A percentile compares a stretch with the other conserved stretches of the same genome.
phyloP scores from a whole-genome alignment of 2,888 invertebrate genomes.

The Yponomeuta plumbellus region DNA sequence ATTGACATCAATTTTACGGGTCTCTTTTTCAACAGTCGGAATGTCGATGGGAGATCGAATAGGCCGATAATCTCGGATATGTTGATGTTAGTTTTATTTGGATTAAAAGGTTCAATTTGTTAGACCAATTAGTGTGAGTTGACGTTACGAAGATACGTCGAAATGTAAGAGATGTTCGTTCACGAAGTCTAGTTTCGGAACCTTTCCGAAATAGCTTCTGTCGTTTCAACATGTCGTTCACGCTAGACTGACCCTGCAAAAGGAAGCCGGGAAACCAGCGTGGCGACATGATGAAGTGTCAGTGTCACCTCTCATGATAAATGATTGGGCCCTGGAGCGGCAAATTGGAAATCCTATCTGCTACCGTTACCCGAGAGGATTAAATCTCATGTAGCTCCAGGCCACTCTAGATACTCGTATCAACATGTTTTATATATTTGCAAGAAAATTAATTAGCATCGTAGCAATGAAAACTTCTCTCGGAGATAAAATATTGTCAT shows the following conservation, averaged over 20 bases:
- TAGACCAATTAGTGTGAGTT: background rate
- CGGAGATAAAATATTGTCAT: background rate
- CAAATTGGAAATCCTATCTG: constrained; percentile 71
- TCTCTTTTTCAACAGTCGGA: background rate
- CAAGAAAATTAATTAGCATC: background rate
- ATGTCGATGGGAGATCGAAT: background rate
- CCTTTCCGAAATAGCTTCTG: background rate
- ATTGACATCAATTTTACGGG: constrained; percentile 5
- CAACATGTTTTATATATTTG: background rate
- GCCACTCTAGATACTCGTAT: background rate
- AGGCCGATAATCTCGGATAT: background rate
- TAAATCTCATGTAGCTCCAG: background rate
- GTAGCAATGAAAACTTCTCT: background rate
- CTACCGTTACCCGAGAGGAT: constrained; percentile 8
- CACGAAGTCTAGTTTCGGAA: background rate
- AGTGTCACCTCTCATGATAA: constrained; percentile 66
- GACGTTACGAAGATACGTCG: background rate
- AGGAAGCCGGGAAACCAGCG: background rate
- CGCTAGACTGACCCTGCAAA: background rate
- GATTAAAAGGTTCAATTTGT: background rate
- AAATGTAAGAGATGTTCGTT: background rate
- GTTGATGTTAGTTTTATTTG: background rate
- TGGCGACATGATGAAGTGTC: constrained; percentile 64
- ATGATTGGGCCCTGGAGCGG: constrained; percentile 55
- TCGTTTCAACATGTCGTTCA: background rate